Evolutionary conservation across 1,140 invertebrate genomes (phyloP).

Genomic region (Lepidurus apus): DNA sequence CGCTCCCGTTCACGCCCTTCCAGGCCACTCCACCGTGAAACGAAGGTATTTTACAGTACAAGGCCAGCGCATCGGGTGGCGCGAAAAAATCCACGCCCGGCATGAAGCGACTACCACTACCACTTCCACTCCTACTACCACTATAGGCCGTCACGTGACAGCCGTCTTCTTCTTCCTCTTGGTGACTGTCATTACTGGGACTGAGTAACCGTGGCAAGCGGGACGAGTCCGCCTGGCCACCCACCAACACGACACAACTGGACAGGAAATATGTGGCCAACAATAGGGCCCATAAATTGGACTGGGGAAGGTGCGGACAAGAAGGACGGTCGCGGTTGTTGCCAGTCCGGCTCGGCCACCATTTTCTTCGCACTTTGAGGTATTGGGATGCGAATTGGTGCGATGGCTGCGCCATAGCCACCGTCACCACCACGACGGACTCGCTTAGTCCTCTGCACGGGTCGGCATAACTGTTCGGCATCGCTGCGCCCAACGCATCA

Average conservation of each 20-base stretch:
- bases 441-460: conserved; percentile 7
- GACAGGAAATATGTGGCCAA: not conserved
- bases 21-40: conserved; percentile 17
- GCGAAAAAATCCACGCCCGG: not conserved
- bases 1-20: conserved; percentile 10
- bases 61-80: not conserved
- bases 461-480: not conserved
- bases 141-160: conserved; percentile 1
- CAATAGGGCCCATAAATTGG: not conserved
- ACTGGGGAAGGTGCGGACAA: not conserved
- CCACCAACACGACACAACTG: conserved; percentile 12
- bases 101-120: not conserved
- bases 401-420: not conserved
- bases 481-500: not conserved
- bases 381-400: not conserved
- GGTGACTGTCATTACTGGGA: not conserved
- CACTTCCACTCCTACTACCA: not conserved
- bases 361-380: conserved; percentile 21
- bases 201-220: conserved; percentile 2
- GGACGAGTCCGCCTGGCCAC: not conserved
- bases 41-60: conserved; percentile 12
- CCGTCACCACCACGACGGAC: not conserved
- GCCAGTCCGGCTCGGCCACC: not conserved
- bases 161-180: not conserved
- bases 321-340: not conserved